A percentile compares a stretch with the other conserved stretches of the same genome.
Evolutionary conservation across 2,113 vertebrate genomes (phyloP).

Genomic region (Ceyx cyanopectus): DNA sequence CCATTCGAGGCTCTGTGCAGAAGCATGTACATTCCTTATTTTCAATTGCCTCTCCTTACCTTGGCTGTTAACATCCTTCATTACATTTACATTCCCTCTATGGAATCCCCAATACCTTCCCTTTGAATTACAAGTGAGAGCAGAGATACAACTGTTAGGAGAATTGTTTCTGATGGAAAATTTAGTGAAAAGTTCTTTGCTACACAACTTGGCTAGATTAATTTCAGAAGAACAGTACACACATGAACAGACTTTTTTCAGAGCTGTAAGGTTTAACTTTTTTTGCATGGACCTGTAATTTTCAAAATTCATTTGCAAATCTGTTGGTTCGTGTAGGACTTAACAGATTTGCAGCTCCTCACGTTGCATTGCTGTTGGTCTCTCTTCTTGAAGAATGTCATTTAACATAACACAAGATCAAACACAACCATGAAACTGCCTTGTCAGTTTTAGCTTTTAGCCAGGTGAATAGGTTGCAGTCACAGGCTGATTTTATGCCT

Average conservation of each 20-base stretch:
- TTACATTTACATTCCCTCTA: not conserved
- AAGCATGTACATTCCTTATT: not conserved
- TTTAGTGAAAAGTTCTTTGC: not conserved
- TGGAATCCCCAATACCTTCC: not conserved
- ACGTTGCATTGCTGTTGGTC: not conserved
- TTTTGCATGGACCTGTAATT: not conserved
- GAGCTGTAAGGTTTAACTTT: not conserved
- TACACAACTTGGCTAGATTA: not conserved
- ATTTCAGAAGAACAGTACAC: not conserved
- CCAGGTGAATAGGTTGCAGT: not conserved
- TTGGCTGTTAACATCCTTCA: not conserved
- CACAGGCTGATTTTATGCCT: not conserved
- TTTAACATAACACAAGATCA: not conserved
- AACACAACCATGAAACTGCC: not conserved
- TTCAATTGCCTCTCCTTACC: not conserved
- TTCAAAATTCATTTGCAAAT: not conserved
- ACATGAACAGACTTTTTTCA: not conserved
- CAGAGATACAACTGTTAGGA: too few relatives aligned
- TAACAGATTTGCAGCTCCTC: not conserved
- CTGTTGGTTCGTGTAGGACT: not conserved
- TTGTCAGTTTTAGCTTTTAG: not conserved
- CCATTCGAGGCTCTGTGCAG: not conserved
- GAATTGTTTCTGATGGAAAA: too few relatives aligned
- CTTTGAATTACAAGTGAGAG: too few relatives aligned
- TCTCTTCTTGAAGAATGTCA: not conserved